A percentile compares a stretch with the other conserved stretches of the same genome.
phyloP scores from a whole-genome alignment of 2,113 vertebrate genomes.

The Phainopepla nitens region DNA sequence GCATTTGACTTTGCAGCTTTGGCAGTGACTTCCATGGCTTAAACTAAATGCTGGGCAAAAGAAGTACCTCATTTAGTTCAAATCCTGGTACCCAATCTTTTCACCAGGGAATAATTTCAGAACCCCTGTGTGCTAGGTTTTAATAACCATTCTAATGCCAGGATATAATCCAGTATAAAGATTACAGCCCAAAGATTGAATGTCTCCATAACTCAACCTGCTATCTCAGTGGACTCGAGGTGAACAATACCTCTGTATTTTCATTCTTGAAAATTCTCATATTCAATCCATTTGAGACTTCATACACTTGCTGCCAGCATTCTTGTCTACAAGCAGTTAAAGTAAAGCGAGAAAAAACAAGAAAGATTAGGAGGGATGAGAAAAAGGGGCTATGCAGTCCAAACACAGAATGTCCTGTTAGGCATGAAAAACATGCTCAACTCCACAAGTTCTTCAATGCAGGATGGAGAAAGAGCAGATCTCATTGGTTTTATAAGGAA shows the following conservation, averaged over 20 bases:
- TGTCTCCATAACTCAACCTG: not conserved
- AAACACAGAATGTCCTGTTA: not conserved
- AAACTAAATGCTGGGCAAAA: not conserved
- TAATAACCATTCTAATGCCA: not conserved
- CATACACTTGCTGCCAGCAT: not conserved
- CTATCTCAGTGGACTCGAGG: not conserved
- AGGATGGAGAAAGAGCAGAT: not conserved
- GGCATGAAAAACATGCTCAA: not conserved
- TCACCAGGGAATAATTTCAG: not conserved
- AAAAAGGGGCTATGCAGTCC: not conserved
- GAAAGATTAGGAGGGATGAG: not conserved
- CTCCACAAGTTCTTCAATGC: not conserved
- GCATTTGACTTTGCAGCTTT: not conserved
- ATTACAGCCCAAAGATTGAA: not conserved
- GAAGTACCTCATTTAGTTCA: not conserved
- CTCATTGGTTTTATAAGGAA: not conserved
- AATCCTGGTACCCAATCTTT: not conserved
- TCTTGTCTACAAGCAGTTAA: not conserved
- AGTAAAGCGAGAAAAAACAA: not conserved
- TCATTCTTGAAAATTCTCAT: not conserved
- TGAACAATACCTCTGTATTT: not conserved
- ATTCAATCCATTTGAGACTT: not conserved
- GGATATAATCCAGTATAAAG: not conserved
- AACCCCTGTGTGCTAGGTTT: not conserved
- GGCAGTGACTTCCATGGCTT: not conserved